Evolutionary conservation across 2,113 vertebrate species (phyloP).

Genomic region (Ageneiosus marmoratus): DNA sequence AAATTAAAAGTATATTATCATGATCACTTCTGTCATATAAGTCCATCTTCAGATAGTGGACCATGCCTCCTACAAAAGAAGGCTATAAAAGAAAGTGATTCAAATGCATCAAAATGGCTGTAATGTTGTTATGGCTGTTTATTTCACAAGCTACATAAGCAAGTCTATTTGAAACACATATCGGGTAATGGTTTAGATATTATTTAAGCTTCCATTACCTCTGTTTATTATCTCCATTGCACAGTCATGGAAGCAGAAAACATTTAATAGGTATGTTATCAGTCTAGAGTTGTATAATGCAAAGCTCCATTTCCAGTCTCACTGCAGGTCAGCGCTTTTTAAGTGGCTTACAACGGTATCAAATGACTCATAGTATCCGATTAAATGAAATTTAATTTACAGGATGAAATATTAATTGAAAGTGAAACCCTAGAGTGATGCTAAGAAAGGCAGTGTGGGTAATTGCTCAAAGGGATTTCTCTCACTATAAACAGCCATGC

Average conservation of each 20-base stretch:
- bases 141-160: too few species aligned
- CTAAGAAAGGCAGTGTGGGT: conserved; percentile 29
- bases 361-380: conserved; percentile 11
- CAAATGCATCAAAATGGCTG: too few species aligned
- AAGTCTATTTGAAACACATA: background rate
- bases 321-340: conserved; percentile 3
- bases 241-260: background rate
- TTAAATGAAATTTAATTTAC: conserved; percentile 28
- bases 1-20: too few species aligned
- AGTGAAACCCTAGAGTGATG: conserved; percentile 30
- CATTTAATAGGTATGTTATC: background rate
- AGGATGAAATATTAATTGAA: conserved; percentile 38
- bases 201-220: background rate
- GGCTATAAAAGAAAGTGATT: too few species aligned
- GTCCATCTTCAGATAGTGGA: background rate
- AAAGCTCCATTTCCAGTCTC: background rate
- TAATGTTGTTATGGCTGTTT: too few species aligned
- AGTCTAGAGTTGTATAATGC: background rate
- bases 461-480: conserved; percentile 53
- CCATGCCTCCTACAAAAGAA: too few species aligned
- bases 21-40: background rate
- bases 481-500: conserved; percentile 61
- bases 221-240: background rate
- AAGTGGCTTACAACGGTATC: conserved; percentile 12
- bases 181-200: background rate